phyloP scores from a whole-genome alignment of 2,113 vertebrate genomes.

The crab-eating macaque (Macaca fascicularis) region T2T-MFA8v1.1 NC_088377.1:113328501-113329000 shows the following conservation, averaged over 20 bases:
- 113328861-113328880: background rate
- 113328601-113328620: background rate
- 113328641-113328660: background rate
- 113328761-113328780: background rate
- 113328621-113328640: background rate
- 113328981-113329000: conserved; percentile 31
- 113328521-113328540: background rate
- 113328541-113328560: background rate
- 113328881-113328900: background rate
- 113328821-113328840: conserved; percentile 3
- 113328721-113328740: background rate
- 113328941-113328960: background rate
- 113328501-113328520: background rate
- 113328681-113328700: background rate
- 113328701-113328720: background rate
- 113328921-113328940: background rate
- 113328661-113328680: background rate
- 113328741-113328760: background rate
- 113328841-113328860: background rate
- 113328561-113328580: background rate
- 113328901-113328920: background rate
- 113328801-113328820: background rate
- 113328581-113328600: background rate
- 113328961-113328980: background rate
- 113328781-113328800: background rate